Conservation (phyloP, 2,113 vertebrate species). For the Ceratotherium simum region DNA sequence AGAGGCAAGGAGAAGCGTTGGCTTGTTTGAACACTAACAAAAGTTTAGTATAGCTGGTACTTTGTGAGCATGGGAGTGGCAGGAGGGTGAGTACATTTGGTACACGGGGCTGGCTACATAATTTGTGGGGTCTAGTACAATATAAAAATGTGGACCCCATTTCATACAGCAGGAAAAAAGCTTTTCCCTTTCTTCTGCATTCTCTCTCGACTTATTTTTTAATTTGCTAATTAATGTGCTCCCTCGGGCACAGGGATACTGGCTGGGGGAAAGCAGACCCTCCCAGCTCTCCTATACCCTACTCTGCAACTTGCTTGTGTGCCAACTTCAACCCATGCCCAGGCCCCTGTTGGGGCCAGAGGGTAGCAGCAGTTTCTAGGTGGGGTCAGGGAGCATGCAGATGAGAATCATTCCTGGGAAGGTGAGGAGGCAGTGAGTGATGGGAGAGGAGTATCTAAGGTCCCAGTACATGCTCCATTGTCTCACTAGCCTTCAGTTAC, state of each 20-base stretch:
- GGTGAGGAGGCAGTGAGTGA: rapidly evolving
- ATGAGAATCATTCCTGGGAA: not conserved
- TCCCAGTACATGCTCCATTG: not conserved
- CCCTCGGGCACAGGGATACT: not conserved
- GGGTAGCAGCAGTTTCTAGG: not conserved
- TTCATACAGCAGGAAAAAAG: not conserved
- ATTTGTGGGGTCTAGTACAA: not conserved
- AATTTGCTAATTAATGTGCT: not conserved
- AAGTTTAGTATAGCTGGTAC: not conserved
- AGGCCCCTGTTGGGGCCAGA: not conserved
- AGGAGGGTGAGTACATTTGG: not conserved
- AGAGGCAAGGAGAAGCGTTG: not conserved
- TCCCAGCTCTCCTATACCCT: not conserved
- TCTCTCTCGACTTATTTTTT: not conserved
- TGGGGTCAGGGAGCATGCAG: no score
- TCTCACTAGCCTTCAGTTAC: not conserved
- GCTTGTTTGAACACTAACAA: not conserved
- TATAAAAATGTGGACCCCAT: not conserved
- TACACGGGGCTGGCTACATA: no score
- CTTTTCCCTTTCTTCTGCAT: not conserved
- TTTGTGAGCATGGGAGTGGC: not conserved
- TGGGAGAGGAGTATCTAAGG: not conserved
- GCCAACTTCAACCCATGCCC: not conserved
- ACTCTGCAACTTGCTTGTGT: not conserved
- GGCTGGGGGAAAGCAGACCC: not conserved